Percentiles rank a stretch among this genome's conserved stretches.
Evolutionary conservation across 2,888 invertebrate genomes (phyloP).

Genomic region (Boloria selene): DNA sequence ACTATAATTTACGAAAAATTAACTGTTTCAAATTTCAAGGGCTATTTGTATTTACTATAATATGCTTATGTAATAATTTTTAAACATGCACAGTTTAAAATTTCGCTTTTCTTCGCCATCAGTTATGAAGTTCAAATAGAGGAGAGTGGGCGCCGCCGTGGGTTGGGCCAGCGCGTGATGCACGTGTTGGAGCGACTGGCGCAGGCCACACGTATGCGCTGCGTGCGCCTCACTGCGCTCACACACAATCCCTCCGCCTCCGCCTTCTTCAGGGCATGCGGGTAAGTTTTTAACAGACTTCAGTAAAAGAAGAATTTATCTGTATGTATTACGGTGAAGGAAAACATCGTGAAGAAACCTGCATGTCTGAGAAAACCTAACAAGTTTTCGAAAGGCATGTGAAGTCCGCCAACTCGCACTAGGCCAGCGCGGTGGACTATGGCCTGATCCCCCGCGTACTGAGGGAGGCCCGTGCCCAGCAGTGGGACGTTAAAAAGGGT

Average conservation of each 20-base stretch:
- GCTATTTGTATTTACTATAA: not conserved
- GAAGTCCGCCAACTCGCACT: too few species aligned
- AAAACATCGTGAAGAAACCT: too few species aligned
- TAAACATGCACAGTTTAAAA: not conserved
- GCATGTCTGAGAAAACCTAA: too few species aligned
- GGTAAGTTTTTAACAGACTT: conserved; percentile 74
- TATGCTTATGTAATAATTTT: not conserved
- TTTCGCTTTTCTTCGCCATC: conserved; percentile 33
- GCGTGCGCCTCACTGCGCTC: conserved; percentile 91
- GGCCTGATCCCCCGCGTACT: too few species aligned
- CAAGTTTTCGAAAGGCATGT: too few species aligned
- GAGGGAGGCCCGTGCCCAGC: too few species aligned
- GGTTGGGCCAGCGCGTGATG: conserved; percentile 92
- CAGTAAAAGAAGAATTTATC: not conserved
- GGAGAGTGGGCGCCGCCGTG: conserved; percentile 86
- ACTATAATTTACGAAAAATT: too few species aligned
- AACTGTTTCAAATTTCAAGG: too few species aligned
- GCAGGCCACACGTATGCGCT: conserved; percentile 87
- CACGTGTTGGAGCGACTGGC: conserved; percentile 89
- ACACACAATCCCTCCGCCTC: conserved; percentile 88
- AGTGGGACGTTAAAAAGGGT: too few species aligned
- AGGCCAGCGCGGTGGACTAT: too few species aligned
- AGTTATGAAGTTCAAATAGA: conserved; percentile 95
- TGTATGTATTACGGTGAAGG: too few species aligned
- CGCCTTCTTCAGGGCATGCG: conserved; percentile 89